Evolutionary conservation across 1,140 invertebrate genomes (phyloP).

Genomic region (Aplysia californica): DNA sequence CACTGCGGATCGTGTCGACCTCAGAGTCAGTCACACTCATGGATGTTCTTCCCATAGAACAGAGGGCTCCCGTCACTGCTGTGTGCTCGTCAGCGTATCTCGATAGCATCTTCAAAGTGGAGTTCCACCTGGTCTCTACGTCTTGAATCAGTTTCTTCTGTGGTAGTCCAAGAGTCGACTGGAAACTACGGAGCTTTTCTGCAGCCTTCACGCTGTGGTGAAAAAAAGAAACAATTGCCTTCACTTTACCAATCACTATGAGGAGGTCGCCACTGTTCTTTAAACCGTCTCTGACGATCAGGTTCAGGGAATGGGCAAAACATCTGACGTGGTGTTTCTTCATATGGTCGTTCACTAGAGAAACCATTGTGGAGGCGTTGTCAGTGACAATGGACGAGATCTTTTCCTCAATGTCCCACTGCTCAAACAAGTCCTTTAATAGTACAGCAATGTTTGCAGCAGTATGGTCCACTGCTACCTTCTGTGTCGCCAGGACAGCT

Average conservation of each 20-base stretch:
- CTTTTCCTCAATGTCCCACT: neutral
- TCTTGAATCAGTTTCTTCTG: neutral
- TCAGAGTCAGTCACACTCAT: neutral
- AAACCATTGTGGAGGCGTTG: neutral
- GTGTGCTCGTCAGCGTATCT: neutral
- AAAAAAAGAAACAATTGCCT: neutral
- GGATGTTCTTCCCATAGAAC: neutral
- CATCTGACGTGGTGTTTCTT: neutral
- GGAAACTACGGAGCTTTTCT: neutral
- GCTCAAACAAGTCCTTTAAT: neutral
- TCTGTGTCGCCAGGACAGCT: neutral
- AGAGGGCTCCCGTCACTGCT: neutral
- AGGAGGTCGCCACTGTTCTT: neutral
- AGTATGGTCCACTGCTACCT: neutral
- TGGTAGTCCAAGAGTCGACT: neutral
- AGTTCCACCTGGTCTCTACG: neutral
- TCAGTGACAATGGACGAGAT: neutral
- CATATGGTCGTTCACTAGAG: neutral
- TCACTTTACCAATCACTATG: neutral
- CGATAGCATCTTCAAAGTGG: neutral
- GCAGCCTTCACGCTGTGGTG: neutral
- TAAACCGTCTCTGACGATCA: neutral
- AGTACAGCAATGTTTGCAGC: neutral
- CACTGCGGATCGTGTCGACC: neutral
- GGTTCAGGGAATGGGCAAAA: neutral